Conservation (phyloP, 2,888 invertebrate genomes). For the Melolontha melolontha region DNA sequence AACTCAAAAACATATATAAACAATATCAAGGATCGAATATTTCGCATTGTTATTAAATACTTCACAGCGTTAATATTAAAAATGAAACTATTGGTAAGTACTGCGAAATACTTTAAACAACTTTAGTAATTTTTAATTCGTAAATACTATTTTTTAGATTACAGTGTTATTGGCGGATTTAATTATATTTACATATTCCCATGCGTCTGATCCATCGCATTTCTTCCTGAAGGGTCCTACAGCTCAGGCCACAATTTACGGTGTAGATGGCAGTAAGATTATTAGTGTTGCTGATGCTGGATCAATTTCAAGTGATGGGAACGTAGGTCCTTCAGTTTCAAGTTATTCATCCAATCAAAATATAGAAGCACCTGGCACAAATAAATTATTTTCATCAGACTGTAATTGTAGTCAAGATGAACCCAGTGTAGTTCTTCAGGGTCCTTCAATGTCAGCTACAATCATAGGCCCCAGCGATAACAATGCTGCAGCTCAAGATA, state of each 20-base stretch:
- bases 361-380: not conserved
- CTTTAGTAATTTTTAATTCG: not conserved
- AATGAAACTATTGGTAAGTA: conserved; percentile 22
- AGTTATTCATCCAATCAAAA: not conserved
- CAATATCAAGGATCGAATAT: not conserved
- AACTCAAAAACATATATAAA: conserved; percentile 18
- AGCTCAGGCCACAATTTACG: conserved; percentile 6
- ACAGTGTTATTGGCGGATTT: not conserved
- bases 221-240: conserved; percentile 15
- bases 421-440: not conserved
- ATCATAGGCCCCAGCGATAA: not conserved
- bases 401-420: not conserved
- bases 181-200: not conserved
- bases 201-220: conserved; percentile 11
- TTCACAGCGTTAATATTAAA: conserved; percentile 7
- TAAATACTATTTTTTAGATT: conserved; percentile 5
- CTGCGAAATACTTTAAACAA: not conserved
- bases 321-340: conserved; percentile 1
- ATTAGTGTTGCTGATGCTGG: conserved; percentile 15
- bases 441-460: conserved; percentile 1
- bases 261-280: conserved; percentile 16
- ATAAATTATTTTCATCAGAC: not conserved
- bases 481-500: not conserved
- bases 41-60: not conserved
- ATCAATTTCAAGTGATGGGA: conserved; percentile 15